Conservation (phyloP, 2,113 vertebrate species). For the Prietella phreatophila region DNA sequence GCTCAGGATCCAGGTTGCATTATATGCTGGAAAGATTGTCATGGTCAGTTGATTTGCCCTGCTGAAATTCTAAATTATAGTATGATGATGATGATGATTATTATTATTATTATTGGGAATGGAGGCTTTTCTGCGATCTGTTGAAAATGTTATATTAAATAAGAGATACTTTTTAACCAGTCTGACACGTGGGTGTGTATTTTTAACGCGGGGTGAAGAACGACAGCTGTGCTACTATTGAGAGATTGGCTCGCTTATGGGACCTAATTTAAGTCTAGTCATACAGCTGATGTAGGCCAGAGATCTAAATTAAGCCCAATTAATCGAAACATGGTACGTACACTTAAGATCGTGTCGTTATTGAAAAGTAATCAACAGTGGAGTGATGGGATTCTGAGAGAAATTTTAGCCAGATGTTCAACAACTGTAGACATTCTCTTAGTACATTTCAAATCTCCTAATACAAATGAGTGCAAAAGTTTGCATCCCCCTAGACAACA, state of each 20-base stretch:
- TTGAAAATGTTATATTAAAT: constrained; percentile 77
- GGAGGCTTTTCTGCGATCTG: constrained; percentile 72
- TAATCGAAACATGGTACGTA: not conserved
- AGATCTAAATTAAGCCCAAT: not conserved
- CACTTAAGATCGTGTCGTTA: not conserved
- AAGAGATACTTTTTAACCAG: constrained; percentile 75
- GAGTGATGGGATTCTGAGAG: not conserved
- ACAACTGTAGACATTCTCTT: not conserved
- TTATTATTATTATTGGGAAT: constrained; percentile 59
- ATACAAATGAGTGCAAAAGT: not conserved
- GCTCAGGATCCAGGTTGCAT: constrained; percentile 59
- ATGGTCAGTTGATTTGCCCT: constrained; percentile 59
- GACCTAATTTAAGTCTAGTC: constrained; percentile 23
- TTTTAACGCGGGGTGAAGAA: constrained; percentile 18
- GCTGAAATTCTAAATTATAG: constrained; percentile 69
- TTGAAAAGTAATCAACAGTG: not conserved
- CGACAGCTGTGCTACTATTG: constrained; percentile 37
- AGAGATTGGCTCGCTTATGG: not conserved
- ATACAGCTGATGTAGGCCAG: constrained; percentile 1
- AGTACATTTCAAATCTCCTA: not conserved
- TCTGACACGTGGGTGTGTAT: constrained; percentile 35
- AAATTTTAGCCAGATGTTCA: not conserved
- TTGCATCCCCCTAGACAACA: not conserved
- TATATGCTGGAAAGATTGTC: constrained; percentile 65
- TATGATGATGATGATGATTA: constrained; percentile 24